Evolutionary conservation across 2,888 invertebrate genomes (phyloP), one percentile per base, ranked within the genome.

Genomic region (Aplocera efformata): DNA sequence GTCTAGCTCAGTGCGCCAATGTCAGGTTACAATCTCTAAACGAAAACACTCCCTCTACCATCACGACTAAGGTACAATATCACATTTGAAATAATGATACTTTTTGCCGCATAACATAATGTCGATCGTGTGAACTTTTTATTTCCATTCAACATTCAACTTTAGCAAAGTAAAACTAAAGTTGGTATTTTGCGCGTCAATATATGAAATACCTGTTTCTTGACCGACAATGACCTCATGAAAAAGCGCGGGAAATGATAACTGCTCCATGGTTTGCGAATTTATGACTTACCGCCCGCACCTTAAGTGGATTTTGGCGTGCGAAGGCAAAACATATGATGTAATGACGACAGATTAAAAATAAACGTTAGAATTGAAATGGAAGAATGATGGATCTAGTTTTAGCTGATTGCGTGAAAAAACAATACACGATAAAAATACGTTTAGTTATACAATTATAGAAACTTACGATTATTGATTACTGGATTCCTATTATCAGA

Each of bases 191-290:
- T 1, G n/a, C 20, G 27, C 53, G 39, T 6, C 6, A 1, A 0
- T 3, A 3, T 37, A 34, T 34, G 20, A 29, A 68, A 76, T 79
- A 81, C 81, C 80, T 81, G 81, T 79, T 79, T 67, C 60, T 58
- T 79, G 80, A 79, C 80, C 80, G 80, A 72, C 72, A 77, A 65
- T 81, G 77, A 81, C 79, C 81, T 78, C 69, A 66, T 72, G 69
- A 76, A 79, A 73, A 79, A 75, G 75, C 73, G 77, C 69, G 76
- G 73, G 73, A 74, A 75, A 71, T 42, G 57, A 52, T 62, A 48
- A 59, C 55, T 50, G 40, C 32, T 11, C 20, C n/a, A 8, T n/a
- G 36, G 25, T 43, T 34, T 32, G 24, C 13, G 17, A 51, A 35
- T 35, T 34, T 42, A 3, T 23, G 7, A 30, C 36, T 34, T 51